A percentile compares a stretch with the other conserved stretches of the same genome.
These are phyloP conservation scores for Sterrhoptilus dennistouni DNA, from an alignment of 2,113 vertebrate species.

Conservation along the genomic window DNA sequence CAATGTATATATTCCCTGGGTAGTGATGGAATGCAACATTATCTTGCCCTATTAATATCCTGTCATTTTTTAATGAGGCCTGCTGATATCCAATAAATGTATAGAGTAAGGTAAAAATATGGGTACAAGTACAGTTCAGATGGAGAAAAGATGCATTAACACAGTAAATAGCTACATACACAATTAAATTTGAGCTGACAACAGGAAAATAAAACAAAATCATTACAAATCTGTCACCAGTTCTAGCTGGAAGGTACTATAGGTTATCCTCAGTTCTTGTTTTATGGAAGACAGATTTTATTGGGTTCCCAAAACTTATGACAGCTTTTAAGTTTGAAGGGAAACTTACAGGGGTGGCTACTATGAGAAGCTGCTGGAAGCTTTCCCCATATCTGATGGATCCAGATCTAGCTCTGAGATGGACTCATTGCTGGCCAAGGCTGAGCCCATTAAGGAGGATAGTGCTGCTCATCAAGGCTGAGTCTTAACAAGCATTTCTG, in stretches of 20 bases:
- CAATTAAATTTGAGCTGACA: neutral
- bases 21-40: neutral
- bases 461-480: neutral
- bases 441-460: neutral
- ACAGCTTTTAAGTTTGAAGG: neutral
- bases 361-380: neutral
- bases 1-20: neutral
- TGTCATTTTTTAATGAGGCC: neutral
- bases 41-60: neutral
- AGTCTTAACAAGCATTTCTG: neutral
- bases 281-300: neutral
- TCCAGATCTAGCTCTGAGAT: neutral
- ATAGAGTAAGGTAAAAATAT: neutral
- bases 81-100: neutral
- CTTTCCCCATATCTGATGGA: neutral
- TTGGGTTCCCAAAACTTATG: neutral
- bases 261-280: neutral
- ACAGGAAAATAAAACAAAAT: neutral
- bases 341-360: no score
- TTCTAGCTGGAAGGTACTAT: neutral
- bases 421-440: accelerated
- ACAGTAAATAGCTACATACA: neutral
- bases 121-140: neutral
- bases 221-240: neutral
- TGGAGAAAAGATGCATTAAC: neutral